These are phyloP conservation scores for Synergus gifuensis DNA, from an alignment of 2,888 invertebrate genomes.

Conservation along the genomic window DNA sequence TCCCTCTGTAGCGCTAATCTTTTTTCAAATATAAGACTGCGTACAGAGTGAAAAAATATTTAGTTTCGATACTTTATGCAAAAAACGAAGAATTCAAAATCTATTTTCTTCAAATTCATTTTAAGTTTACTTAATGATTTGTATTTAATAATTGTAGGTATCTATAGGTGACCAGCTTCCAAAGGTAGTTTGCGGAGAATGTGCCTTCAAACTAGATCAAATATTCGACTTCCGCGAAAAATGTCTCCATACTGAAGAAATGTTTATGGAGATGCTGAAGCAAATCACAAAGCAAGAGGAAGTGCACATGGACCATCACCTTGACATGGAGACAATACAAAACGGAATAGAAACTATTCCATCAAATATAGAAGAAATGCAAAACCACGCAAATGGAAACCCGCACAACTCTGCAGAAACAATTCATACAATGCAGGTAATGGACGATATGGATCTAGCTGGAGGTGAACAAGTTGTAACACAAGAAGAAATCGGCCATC, in stretches of 20 bases:
- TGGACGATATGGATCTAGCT: slow-evolving; percentile 72
- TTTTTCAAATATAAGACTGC: too few species aligned
- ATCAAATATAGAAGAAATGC: slow-evolving; percentile 58
- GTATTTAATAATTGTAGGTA: slow-evolving; percentile 68
- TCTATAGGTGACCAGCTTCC: slow-evolving; percentile 80
- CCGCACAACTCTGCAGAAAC: slow-evolving; percentile 54
- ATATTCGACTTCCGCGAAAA: slow-evolving; percentile 81
- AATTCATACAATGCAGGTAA: slow-evolving; percentile 71
- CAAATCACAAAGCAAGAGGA: slow-evolving; percentile 67
- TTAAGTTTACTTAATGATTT: not conserved
- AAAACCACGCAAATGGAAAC: slow-evolving; percentile 55
- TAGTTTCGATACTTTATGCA: too few species aligned
- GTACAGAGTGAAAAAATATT: too few species aligned
- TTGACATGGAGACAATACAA: slow-evolving; percentile 64
- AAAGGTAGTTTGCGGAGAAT: slow-evolving; percentile 81
- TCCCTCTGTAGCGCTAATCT: too few species aligned
- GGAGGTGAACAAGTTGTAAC: slow-evolving; percentile 70
- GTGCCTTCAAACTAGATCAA: slow-evolving; percentile 80
- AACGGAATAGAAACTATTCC: slow-evolving; percentile 62
- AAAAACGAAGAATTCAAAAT: too few species aligned
- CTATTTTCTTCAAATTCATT: too few species aligned
- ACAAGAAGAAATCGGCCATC: slow-evolving; percentile 69
- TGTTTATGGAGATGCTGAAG: slow-evolving; percentile 78
- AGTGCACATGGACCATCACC: slow-evolving; percentile 61
- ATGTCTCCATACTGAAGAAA: slow-evolving; percentile 79